Evolutionary conservation across 2,113 vertebrate genomes (phyloP).

Genomic region (Pithys albifrons): DNA sequence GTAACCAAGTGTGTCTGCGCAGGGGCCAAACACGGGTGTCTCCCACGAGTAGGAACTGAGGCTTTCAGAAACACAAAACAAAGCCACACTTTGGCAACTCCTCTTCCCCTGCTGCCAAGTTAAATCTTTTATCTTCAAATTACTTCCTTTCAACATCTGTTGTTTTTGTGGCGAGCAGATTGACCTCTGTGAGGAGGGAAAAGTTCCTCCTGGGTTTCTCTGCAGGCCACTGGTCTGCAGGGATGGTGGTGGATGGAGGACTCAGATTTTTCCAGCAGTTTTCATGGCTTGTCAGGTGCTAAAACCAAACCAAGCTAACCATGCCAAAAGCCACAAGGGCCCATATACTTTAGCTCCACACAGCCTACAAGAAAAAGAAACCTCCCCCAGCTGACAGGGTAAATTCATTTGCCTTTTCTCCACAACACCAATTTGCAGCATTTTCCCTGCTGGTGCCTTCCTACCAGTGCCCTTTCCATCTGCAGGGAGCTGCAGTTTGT

Average conservation of each 20-base stretch:
- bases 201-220: not conserved
- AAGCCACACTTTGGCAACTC: slow-evolving; percentile 27
- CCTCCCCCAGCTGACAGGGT: not conserved
- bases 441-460: not conserved
- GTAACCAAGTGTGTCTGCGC: not conserved
- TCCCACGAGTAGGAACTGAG: not conserved
- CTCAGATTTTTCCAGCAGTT: not conserved
- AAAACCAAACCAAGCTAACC: not conserved
- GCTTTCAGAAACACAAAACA: slow-evolving; percentile 29
- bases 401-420: slow-evolving; percentile 2
- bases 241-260: not conserved
- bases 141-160: slow-evolving; percentile 10
- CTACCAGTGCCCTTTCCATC: not conserved
- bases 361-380: not conserved
- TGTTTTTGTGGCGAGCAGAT: not conserved
- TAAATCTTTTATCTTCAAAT: not conserved
- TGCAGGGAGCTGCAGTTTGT: not conserved
- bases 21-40: not conserved
- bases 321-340: not conserved
- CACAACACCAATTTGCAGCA: not conserved
- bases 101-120: not conserved
- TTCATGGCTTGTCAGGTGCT: not conserved
- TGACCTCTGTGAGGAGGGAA: not conserved
- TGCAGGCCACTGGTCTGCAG: not conserved
- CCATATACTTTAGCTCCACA: not conserved